These are phyloP conservation scores for Cybosia mesomella DNA, from an alignment of 2,888 invertebrate genomes.

Conservation along the genomic window DNA sequence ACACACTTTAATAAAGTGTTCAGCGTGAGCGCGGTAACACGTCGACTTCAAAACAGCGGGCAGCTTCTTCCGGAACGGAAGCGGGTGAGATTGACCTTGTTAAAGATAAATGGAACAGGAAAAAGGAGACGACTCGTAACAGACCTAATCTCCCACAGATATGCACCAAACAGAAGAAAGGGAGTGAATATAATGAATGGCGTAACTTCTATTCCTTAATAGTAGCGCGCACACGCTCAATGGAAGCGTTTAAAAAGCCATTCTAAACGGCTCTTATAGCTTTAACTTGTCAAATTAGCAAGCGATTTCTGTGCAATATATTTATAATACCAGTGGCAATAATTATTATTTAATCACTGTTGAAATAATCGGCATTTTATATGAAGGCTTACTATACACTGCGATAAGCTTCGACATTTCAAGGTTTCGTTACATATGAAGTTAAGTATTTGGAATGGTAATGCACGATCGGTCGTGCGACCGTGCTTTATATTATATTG, in stretches of 20 bases:
- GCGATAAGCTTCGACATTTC: conserved; percentile 6
- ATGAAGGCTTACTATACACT: neutral
- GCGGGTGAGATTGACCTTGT: neutral
- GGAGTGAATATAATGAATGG: neutral
- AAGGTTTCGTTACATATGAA: neutral
- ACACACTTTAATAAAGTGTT: neutral
- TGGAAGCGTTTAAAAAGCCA: neutral
- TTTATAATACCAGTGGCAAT: neutral
- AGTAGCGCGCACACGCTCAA: no score
- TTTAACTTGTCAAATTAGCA: neutral
- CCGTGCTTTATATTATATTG: neutral
- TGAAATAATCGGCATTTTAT: conserved; percentile 4
- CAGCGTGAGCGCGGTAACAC: neutral
- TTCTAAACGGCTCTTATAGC: neutral
- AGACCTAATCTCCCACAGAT: neutral
- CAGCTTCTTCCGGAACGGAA: neutral
- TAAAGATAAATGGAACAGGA: neutral
- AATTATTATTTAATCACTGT: conserved; percentile 5
- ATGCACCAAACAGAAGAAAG: neutral
- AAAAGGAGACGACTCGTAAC: neutral
- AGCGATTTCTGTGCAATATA: neutral
- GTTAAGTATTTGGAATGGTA: conserved; percentile 8
- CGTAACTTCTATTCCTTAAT: no score
- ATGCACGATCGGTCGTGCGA: neutral
- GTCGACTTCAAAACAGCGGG: neutral